Evolutionary conservation across 1,140 invertebrate genomes (phyloP), one percentile per base, ranked within the genome.

Genomic region (Hypothenemus hampei): DNA sequence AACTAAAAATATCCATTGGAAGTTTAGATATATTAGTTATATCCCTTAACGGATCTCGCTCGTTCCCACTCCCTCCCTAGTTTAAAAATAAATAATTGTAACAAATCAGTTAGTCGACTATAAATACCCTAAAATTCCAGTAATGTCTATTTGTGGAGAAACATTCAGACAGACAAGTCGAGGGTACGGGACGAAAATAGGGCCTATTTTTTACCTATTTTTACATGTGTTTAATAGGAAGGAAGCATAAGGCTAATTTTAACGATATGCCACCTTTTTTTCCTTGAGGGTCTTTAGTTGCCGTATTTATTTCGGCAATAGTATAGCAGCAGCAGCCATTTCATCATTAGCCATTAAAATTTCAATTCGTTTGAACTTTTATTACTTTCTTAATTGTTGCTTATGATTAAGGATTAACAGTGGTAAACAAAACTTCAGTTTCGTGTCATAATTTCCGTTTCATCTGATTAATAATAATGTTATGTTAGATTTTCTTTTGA

Each of bases 21-120:
- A n/a, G n/a, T n/a, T n/a, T n/a, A n/a, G n/a, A n/a, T n/a, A n/a
- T 49, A 49, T 49, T 49, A 49, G 46, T 49, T 49, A 49, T 49
- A 49, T 49, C 33, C 46, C 35, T 18, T 49, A 23, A 39, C 23
- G 31, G 24, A 23, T 31, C 22, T 35, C 36, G 36, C 35, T 26
- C 36, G 46, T 31, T 31, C 45, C 31, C 11, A n/a, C 16, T 21
- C 21, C n/a, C 8, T 21, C 46, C n/a, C n/a, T n/a, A 22, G 35
- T 49, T 49, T 49, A 49, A 49, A 49, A 49, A 49, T 49, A 49
- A 49, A 49, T 49, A 49, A 49, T 49, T 49, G 46, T 49, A 49
- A 49, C 46, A 49, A 49, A 49, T 49, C n/a, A 49, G 46, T 49
- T 49, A 13, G 22, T 11, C 33, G 33, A 36, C 46, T 49, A 49